Percentiles rank a stretch among this genome's conserved stretches.
Conservation (phyloP, 1,140 invertebrate species). For the Drosophila parvula region DNA sequence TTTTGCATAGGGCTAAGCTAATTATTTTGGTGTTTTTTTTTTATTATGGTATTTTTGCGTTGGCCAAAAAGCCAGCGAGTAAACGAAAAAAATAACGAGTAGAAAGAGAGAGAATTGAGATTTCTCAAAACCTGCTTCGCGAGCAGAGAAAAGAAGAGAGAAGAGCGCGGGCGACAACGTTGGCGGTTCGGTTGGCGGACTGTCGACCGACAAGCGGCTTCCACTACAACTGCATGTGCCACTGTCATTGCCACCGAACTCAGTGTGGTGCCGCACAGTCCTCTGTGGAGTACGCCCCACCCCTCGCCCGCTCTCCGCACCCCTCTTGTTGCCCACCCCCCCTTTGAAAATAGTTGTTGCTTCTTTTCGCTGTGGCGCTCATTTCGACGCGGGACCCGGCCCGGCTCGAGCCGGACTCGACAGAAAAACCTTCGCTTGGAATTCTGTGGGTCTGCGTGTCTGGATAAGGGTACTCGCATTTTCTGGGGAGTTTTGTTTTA, state of each 20-base stretch:
- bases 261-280: conserved; percentile 81
- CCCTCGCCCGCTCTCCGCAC: background rate
- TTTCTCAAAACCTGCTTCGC: conserved; percentile 47
- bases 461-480: background rate
- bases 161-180: conserved; percentile 46
- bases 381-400: conserved; percentile 20
- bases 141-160: conserved; percentile 14
- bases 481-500: background rate
- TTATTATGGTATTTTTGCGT: conserved; percentile 64
- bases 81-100: conserved; percentile 47
- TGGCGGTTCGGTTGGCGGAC: conserved; percentile 76
- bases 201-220: conserved; percentile 73
- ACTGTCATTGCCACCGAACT: conserved; percentile 84
- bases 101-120: conserved; percentile 27
- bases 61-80: conserved; percentile 75
- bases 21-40: conserved; percentile 55
- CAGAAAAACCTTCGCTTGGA: conserved; percentile 69
- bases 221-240: conserved; percentile 84
- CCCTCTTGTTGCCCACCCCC: background rate
- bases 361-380: conserved; percentile 45
- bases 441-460: conserved; percentile 49
- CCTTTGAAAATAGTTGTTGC: conserved; percentile 26
- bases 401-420: conserved; percentile 49
- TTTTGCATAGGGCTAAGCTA: conserved; percentile 64
- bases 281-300: conserved; percentile 31